These are phyloP conservation scores for Dasyprocta punctata DNA, from an alignment of 2,113 vertebrate species.

Conservation along the genomic window DNA sequence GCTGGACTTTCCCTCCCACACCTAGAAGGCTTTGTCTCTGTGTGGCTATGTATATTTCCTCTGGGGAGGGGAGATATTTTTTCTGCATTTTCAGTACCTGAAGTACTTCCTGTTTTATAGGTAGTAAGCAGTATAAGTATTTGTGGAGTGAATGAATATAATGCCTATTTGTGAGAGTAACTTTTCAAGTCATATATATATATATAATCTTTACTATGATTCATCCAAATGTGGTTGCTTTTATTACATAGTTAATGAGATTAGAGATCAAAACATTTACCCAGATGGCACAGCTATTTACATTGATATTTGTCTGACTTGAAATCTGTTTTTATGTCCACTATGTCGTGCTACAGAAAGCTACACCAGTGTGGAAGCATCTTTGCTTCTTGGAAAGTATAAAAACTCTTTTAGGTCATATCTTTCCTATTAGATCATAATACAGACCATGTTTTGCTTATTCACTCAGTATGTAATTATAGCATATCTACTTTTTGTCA, in stretches of 20 bases:
- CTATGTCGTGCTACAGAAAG: background rate
- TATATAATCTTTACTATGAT: background rate
- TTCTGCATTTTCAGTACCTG: background rate
- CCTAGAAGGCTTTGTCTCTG: background rate
- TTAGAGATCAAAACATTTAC: background rate
- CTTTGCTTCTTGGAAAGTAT: background rate
- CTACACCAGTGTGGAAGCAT: background rate
- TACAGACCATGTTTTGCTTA: background rate
- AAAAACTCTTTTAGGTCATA: background rate
- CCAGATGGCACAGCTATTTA: background rate
- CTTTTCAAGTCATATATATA: background rate
- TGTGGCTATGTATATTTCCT: background rate
- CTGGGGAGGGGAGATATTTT: background rate
- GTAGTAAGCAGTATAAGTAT: no score
- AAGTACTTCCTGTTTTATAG: background rate
- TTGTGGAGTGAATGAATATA: background rate
- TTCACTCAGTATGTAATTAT: no score
- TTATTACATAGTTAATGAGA: background rate
- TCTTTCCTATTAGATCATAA: background rate
- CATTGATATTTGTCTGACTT: background rate
- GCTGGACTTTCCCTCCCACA: background rate
- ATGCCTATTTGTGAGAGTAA: background rate
- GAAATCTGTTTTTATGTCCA: background rate
- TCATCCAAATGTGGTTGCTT: background rate
- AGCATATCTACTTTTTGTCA: background rate